Evolutionary conservation across 2,797 vertebrate species (phyloP).

Genomic region (Sandelia bainsii): DNA sequence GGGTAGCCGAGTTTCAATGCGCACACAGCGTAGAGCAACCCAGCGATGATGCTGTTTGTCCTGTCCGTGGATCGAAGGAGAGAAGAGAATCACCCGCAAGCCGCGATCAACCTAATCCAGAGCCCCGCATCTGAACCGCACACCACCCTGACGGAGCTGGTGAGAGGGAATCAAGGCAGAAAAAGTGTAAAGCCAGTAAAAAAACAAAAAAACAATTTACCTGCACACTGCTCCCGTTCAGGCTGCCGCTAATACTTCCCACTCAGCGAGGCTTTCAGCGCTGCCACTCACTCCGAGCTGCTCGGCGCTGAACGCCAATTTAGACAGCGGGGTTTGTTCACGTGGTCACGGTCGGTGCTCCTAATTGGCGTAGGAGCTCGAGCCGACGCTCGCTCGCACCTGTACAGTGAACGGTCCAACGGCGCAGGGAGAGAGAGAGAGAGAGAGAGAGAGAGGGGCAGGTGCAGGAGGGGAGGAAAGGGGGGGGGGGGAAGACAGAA

Average conservation of each 20-base stretch:
- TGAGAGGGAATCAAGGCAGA: background rate
- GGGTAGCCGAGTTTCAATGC: conserved; percentile 55
- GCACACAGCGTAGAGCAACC: conserved; percentile 61
- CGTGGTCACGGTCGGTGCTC: conserved; percentile 75
- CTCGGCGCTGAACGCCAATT: conserved; percentile 69
- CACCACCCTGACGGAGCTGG: background rate
- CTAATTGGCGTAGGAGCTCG: conserved; percentile 79
- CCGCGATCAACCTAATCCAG: conserved; percentile 36
- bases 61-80: conserved; percentile 61
- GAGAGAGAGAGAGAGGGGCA: background rate
- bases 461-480: background rate
- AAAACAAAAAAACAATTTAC: conserved; percentile 58
- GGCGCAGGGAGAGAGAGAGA: background rate
- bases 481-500: background rate
- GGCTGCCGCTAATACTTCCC: conserved; percentile 49
- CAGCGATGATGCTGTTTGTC: conserved; percentile 69
- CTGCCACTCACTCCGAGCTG: conserved; percentile 61
- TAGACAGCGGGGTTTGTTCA: conserved; percentile 80
- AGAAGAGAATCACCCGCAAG: conserved; percentile 30
- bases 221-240: conserved; percentile 62
- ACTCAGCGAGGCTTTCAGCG: conserved; percentile 46
- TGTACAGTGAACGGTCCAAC: conserved; percentile 52
- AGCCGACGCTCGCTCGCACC: conserved; percentile 66
- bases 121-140: conserved; percentile 6
- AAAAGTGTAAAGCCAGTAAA: background rate